Base-by-base conservation (phyloP, 1,140 invertebrate species). In the Grapholita molesta region DNA sequence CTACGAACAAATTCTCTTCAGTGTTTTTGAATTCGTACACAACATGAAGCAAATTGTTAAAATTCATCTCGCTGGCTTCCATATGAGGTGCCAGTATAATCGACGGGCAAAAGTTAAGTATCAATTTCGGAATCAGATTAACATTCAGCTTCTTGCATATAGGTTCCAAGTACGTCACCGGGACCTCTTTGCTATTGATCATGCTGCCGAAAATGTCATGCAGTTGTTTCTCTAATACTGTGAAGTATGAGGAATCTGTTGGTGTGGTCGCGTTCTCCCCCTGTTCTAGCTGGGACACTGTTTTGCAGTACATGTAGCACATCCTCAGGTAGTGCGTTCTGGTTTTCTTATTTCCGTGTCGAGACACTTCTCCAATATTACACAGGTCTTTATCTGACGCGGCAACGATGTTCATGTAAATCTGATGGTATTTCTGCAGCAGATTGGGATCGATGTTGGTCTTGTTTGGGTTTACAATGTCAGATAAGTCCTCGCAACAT, bases 111-210 rank as follows among this genome's bases (percentile, higher is more conserved):
- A 90, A 92, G 71, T 92, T 92, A n/a, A 92, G 70, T 57, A 92
- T 91, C 0, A 92, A 71, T 71, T 92, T 92, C 12, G 90, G 90
- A 71, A 92, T 91, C 6, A 92, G 75, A 76, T 92, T 91, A 0
- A 92, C 86, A 30, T 91, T 91, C 48, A 92, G 75, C 67, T 88
- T 92, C 70, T 90, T 92, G 72, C 90, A 92, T 67, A 92, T 86
- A 2, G 88, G 83, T 70, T 92, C 92, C 52, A 92, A 81, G 70
- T 80, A 76, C 1, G 88, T 87, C 1, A 92, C 81, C 0, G 86
- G 81, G 11, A 91, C 78, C 66, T 89, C 85, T 73, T 91, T 89
- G 55, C 85, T 85, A 33, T 89, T 87, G n/a, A 92, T 86, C 83
- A 92, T 88, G 67, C 84, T 85, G 7, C 91, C 90, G 64, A 92